Conservation (phyloP, 2,797 vertebrate genomes). For the Pangasius mekongensis region DNA sequence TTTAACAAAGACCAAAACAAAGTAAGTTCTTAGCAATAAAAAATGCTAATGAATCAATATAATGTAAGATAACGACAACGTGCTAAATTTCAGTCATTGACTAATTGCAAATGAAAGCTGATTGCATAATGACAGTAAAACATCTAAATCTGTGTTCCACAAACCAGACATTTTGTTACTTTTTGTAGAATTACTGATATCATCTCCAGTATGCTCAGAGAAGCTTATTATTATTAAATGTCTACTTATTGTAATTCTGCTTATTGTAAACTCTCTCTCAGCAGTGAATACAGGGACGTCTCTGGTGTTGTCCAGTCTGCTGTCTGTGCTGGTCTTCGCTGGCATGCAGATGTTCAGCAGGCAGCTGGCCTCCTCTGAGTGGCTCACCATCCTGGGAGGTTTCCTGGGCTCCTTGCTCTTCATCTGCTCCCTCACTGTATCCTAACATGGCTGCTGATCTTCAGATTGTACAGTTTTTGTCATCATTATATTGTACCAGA, state of each 20-base stretch:
- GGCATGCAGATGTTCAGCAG: slow-evolving; percentile 99
- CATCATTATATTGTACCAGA: not conserved
- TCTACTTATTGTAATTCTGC: not conserved
- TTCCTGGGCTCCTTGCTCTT: slow-evolving; percentile 92
- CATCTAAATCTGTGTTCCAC: not conserved
- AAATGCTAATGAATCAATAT: not conserved
- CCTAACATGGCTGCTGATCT: slow-evolving; percentile 64
- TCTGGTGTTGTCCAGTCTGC: slow-evolving; percentile 88
- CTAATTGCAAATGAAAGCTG: not conserved
- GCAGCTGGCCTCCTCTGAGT: slow-evolving; percentile 91
- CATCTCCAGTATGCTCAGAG: not conserved
- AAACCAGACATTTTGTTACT: not conserved
- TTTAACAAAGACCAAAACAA: too few species aligned
- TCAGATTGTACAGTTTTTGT: not conserved
- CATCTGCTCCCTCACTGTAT: slow-evolving; percentile 95
- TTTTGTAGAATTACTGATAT: not conserved
- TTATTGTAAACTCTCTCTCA: slow-evolving; percentile 57
- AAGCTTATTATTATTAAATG: not conserved
- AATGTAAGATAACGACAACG: not conserved
- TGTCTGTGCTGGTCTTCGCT: slow-evolving; percentile 92
- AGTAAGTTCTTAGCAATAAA: not conserved
- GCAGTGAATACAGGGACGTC: slow-evolving; percentile 91
- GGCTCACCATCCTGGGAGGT: slow-evolving; percentile 94
- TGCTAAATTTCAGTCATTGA: not conserved
- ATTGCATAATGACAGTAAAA: not conserved